Base-by-base conservation (phyloP, 2,888 invertebrate species). In the Apodemia mormo region DNA sequence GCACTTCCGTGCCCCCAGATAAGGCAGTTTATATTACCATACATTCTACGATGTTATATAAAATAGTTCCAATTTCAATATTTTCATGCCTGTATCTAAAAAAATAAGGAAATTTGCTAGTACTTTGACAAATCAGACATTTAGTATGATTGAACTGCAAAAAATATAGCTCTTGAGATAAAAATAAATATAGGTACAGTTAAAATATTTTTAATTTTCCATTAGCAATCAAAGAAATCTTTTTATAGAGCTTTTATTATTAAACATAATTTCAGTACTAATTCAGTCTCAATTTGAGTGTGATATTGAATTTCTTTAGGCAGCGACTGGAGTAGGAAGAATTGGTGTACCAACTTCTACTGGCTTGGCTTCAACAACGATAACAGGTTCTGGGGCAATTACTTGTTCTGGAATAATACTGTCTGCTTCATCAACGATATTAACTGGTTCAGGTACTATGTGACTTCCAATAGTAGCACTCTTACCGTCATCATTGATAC, bases 401-500 rank as follows among this genome's bases (percentile, higher is more conserved):
- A 37, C 33, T 64, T 61, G 61, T 37, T 61, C 61, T 14, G 61
- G 61, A 9, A 61, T 33, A 61, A 33, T 61, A 7, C 7, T n/a
- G 12, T 61, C 58, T 30, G 49, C 49, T 49, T 14, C 40, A 14
- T 56, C 40, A 30, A 58, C 58, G 45, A 68, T n/a, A 30, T 49
- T 68, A 29, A 61, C 45, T 12, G 68, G 68, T 29, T 61, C 29
- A 22, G 58, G 12, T 4, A 45, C 49, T 40, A 65, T 30, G 1
- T 49, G 58, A 43, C 12, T 52, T 9, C 52, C 9, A 22, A 68
- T 64, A 8, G 1, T n/a, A 2, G 68, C 49, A 33, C 66, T 68
- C 45, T 68, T 68, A 29, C 10, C 54, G 67, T 70, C 37, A 10
- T 61, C n/a, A 61, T 72, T 70, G 10, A 72, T 65, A 49, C 72